Evolutionary conservation across 2,888 invertebrate genomes (phyloP).

Genomic region (Masnerella sp.): DNA sequence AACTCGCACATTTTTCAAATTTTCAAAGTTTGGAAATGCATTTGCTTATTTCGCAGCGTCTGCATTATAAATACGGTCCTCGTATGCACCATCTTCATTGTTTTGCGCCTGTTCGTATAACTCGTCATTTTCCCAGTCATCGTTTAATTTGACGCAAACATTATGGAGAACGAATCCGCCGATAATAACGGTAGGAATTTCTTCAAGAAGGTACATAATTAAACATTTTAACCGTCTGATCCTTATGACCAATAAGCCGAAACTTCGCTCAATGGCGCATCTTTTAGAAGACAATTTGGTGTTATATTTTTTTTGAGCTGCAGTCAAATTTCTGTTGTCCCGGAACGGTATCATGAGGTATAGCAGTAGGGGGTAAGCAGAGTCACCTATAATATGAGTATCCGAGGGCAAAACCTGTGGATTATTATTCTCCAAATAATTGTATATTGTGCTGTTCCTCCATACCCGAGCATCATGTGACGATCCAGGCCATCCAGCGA

Average conservation of each 20-base stretch:
- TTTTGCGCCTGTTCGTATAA: neutral
- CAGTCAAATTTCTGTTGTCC: constrained; percentile 28
- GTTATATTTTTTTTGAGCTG: constrained; percentile 11
- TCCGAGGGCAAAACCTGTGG: neutral
- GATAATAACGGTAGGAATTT: neutral
- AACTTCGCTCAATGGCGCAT: constrained; percentile 15
- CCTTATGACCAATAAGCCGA: constrained; percentile 12
- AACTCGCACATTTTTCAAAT: no score
- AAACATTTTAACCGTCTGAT: neutral
- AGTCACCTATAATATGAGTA: constrained; percentile 28
- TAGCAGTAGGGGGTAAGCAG: constrained; percentile 16
- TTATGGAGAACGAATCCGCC: neutral
- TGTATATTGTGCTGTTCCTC: constrained; percentile 24
- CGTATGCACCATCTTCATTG: no score
- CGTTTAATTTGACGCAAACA: neutral
- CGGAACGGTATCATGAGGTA: constrained; percentile 26
- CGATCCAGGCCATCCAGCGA: constrained; percentile 23
- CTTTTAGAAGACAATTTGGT: constrained; percentile 16
- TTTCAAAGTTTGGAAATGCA: no score
- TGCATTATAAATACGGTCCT: no score
- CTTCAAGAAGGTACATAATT: neutral
- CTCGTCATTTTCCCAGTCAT: neutral
- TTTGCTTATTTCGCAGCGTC: no score
- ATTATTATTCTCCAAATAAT: constrained; percentile 3
- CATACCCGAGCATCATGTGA: constrained; percentile 33